phyloP scores from a whole-genome alignment of 35 echinoderm and acorn worm species.

The Ptychodera flava region DNA sequence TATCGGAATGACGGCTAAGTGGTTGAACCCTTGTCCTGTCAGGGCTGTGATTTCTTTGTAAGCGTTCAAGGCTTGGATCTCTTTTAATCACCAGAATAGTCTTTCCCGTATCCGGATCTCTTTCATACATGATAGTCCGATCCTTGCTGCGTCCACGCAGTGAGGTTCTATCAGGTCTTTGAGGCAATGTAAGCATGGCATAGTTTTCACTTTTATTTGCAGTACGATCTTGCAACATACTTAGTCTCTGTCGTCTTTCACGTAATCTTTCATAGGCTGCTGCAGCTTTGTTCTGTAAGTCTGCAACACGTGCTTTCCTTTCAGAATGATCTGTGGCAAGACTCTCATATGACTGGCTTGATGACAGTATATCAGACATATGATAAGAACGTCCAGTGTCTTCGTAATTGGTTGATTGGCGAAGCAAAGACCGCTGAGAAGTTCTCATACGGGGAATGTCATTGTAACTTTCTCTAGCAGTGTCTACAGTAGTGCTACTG shows the following conservation, averaged over 20 bases:
- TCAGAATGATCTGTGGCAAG: background rate
- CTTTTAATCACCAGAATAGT: background rate
- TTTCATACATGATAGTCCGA: background rate
- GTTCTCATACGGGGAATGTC: background rate
- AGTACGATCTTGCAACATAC: slow-evolving; percentile 49
- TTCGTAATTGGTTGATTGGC: background rate
- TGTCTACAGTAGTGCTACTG: background rate
- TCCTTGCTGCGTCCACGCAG: background rate
- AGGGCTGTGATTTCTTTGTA: background rate
- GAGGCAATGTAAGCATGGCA: background rate
- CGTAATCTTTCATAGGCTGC: slow-evolving; percentile 70
- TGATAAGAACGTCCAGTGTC: slow-evolving; percentile 74
- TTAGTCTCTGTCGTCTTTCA: slow-evolving; percentile 65
- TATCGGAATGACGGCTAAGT: background rate
- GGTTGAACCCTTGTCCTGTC: background rate
- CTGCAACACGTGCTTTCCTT: background rate
- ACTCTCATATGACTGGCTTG: background rate
- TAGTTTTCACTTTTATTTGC: background rate
- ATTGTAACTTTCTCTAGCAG: background rate
- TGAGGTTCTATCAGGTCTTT: background rate
- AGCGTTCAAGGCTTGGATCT: background rate
- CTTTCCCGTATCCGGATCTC: background rate
- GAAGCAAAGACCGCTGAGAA: background rate
- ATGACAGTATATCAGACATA: slow-evolving; percentile 90
- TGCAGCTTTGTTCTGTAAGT: background rate